Conservation (phyloP, 2,113 vertebrate genomes). For the Brachypodius melanocephalos region DNA sequence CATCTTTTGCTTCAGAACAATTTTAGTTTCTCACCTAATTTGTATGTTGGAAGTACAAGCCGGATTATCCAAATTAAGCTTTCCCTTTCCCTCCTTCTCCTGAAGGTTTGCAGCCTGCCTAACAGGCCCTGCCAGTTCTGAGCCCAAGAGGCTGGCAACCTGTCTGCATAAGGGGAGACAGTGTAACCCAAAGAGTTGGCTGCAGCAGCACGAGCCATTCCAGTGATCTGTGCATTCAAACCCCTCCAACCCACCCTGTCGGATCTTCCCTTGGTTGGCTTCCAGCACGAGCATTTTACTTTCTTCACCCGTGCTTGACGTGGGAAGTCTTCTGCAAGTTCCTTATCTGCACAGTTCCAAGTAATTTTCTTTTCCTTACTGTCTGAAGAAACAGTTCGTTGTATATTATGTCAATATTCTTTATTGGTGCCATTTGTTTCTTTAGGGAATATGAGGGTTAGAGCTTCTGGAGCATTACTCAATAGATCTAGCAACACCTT, state of each 20-base stretch:
- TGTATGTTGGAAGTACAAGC: slow-evolving; percentile 59
- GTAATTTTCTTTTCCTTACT: neutral
- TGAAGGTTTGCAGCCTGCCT: slow-evolving; percentile 21
- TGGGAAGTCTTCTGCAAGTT: neutral
- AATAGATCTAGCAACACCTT: slow-evolving; percentile 25
- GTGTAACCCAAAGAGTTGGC: slow-evolving; percentile 50
- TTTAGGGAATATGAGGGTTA: neutral
- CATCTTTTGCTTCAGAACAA: slow-evolving; percentile 56
- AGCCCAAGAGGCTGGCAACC: slow-evolving; percentile 38
- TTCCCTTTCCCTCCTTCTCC: slow-evolving; percentile 62
- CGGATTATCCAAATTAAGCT: slow-evolving; percentile 62
- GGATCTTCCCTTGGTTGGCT: neutral
- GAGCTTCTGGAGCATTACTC: neutral
- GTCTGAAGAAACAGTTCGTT: slow-evolving; percentile 15
- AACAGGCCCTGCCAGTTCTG: slow-evolving; percentile 58
- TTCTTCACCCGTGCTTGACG: slow-evolving; percentile 21
- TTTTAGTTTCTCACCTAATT: slow-evolving; percentile 65
- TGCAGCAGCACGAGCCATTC: neutral
- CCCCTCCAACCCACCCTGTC: neutral
- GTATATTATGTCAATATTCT: neutral
- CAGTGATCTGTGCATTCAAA: slow-evolving; percentile 32
- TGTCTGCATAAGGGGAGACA: slow-evolving; percentile 37
- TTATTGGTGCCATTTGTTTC: neutral
- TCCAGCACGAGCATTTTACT: slow-evolving; percentile 20
- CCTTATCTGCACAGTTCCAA: neutral